Base-by-base conservation (phyloP, 2,113 vertebrate species). In the Ceyx cyanopectus region DNA sequence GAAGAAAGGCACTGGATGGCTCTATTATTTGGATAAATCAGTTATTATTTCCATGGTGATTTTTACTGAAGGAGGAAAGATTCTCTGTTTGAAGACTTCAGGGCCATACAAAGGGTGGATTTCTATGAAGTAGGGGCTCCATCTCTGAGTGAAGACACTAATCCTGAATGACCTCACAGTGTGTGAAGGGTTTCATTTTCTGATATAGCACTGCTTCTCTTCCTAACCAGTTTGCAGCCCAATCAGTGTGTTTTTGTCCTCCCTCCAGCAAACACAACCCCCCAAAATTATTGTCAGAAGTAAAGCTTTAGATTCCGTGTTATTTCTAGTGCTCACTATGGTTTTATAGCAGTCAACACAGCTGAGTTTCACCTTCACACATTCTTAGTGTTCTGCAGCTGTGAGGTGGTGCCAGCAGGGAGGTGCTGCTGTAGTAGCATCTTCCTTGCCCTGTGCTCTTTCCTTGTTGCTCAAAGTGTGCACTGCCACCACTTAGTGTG, bases 351-450 rank as follows among this genome's bases (percentile, higher is more conserved):
- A 11, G 54, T 61, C 45, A 46, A 32, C 29, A 17, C 0, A 46
- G 81, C 72, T 58, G 75, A 93, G 79, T 80, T 82, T 89, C 67
- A 54, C 51, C 32, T 3, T 70, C 63, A 50, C 46, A 34, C 2
- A 3, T 92, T 95, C 94, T 92, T 91, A 87, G 89, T 54, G 61
- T 50, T 73, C 5, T 4, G 17, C 95, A 96, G 90, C 87, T 93
- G 85, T 62, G 93, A 81, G 75, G 80, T 65, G 1, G 6, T 81
- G 51, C 58, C 58, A 62, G 66, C 85, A 74, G 84, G 69, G 72
- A 45, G 66, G 58, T 14, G 6, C 58, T 58, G 79, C 30, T 4
- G 4, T 7, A 45, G 61, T 8, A 65, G 65, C 43, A 51, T 60
- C 78, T 87, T 80, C 41, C 16, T 37, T 81, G 86, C 58, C 78